Conservation (phyloP, 64 coral and sea anemone genomes). For the Montipora efflorescens region DNA sequence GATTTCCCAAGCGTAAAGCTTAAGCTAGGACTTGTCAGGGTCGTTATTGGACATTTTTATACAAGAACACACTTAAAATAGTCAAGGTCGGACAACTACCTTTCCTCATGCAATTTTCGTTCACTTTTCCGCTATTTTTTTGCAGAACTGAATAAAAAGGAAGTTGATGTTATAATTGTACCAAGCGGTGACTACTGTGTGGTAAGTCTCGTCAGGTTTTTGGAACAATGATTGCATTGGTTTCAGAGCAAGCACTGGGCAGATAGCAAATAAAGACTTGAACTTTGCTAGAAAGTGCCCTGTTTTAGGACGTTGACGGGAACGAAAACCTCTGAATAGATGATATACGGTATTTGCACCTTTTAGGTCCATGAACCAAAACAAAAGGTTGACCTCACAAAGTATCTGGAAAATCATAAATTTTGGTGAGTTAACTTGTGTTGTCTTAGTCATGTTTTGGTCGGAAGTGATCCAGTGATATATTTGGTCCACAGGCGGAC, state of each 20-base stretch:
- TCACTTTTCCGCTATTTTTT: background rate
- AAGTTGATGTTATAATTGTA: conserved; percentile 92
- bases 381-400: conserved; percentile 97
- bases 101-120: background rate
- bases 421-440: conserved; percentile 72
- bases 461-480: too few relatives aligned
- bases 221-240: background rate
- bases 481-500: too few relatives aligned
- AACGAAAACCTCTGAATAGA: too few relatives aligned
- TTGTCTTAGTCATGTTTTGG: too few relatives aligned
- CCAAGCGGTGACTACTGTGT: conserved; percentile 93
- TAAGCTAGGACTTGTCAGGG: too few relatives aligned
- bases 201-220: conserved; percentile 57
- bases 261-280: too few relatives aligned
- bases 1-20: too few relatives aligned
- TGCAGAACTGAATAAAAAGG: conserved; percentile 89
- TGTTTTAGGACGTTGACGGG: too few relatives aligned
- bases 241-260: too few relatives aligned
- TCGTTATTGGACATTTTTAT: too few relatives aligned
- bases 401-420: conserved; percentile 98
- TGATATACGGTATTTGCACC: background rate
- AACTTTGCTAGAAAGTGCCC: too few relatives aligned
- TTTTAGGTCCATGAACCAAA: conserved; percentile 95
- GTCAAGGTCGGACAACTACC: background rate
- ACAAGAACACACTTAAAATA: too few relatives aligned